phyloP scores from a whole-genome alignment of 2,888 invertebrate species.

The Orthosia gothica region DNA sequence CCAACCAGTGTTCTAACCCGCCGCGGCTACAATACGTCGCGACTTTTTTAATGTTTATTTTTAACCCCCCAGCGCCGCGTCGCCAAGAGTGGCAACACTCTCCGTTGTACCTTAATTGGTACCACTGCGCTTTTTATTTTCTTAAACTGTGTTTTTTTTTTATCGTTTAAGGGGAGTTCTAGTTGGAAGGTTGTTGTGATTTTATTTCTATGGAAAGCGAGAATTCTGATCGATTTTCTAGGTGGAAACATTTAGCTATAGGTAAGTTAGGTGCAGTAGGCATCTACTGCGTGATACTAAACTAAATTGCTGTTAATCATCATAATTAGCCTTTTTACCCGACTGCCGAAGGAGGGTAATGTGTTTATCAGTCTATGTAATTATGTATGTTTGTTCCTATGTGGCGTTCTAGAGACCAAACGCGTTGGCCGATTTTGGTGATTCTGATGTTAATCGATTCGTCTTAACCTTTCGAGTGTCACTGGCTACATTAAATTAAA shows the following conservation, averaged over 20 bases:
- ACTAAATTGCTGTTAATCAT: too few species aligned
- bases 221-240: conserved; percentile 22
- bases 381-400: too few species aligned
- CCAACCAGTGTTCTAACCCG: conserved; percentile 51
- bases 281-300: too few species aligned
- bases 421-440: too few species aligned
- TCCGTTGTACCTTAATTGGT: conserved; percentile 68
- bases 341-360: too few species aligned
- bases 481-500: too few species aligned
- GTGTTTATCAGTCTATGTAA: too few species aligned
- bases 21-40: conserved; percentile 62
- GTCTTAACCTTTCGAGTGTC: too few species aligned
- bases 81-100: conserved; percentile 69
- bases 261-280: too few species aligned
- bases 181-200: conserved; percentile 32
- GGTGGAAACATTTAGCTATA: background rate
- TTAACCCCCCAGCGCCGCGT: conserved; percentile 46
- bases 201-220: conserved; percentile 25
- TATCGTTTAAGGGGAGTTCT: conserved; percentile 41
- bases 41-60: conserved; percentile 55
- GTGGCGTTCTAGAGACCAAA: too few species aligned
- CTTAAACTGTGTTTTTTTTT: conserved; percentile 61
- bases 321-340: too few species aligned
- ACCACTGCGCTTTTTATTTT: conserved; percentile 66
- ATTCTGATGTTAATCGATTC: too few species aligned